Conservation (phyloP, 2,113 vertebrate genomes). For the Micronycteris hirsuta region DNA sequence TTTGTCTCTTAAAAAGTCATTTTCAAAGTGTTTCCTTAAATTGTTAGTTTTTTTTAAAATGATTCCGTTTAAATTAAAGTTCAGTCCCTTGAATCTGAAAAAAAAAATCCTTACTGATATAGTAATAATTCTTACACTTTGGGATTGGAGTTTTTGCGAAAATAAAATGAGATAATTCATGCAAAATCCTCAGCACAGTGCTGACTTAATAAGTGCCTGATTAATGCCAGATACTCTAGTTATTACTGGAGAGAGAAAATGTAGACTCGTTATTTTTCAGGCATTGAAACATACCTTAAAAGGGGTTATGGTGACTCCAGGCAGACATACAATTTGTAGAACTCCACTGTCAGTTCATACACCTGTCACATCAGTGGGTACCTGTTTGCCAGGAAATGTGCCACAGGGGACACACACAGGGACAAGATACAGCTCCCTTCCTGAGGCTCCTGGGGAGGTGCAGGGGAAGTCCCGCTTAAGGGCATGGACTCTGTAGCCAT, state of each 20-base stretch:
- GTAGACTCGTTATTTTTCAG: background rate
- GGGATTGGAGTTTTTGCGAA: background rate
- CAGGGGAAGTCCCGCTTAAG: fast-evolving
- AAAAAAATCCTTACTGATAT: background rate
- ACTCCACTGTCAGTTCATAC: background rate
- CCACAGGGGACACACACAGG: background rate
- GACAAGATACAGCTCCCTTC: background rate
- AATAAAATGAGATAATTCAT: background rate
- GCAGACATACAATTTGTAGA: background rate
- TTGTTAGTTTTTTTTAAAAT: background rate
- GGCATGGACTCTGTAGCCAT: background rate
- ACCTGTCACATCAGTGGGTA: background rate
- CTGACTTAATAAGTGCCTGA: background rate
- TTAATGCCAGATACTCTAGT: background rate
- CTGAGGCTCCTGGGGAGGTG: background rate
- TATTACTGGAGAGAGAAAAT: background rate
- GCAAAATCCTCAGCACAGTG: background rate
- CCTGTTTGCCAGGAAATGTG: background rate
- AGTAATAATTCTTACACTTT: background rate
- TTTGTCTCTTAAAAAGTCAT: background rate
- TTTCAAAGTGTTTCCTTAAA: background rate
- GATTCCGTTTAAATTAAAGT: constrained; percentile 16
- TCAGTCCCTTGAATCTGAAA: background rate
- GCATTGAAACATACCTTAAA: background rate
- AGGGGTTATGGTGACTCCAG: background rate